Base-by-base conservation (phyloP, 2,113 vertebrate genomes). In the Rhinolophus ferrumequinum region DNA sequence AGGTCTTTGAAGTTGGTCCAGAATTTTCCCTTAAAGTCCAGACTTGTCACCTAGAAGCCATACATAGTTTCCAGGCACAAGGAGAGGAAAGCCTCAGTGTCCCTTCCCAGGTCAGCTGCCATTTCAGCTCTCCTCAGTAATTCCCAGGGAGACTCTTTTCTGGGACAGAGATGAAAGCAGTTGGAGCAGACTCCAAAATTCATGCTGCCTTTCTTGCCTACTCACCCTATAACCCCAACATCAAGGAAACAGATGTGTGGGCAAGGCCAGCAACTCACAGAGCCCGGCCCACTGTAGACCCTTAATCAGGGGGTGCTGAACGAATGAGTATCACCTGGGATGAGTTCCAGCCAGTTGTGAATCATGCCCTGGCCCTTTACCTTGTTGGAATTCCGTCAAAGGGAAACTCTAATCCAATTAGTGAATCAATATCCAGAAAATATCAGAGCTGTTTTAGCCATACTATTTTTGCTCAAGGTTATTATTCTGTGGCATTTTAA, bases 401-500 rank as follows among this genome's bases (percentile, higher is more conserved):
- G n/a, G 22, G 62, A 89, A 60, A 76, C 85, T 82, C 33, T 94
- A 93, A 97, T 96, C 72, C 93, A 98, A 88, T 96, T 93, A 94
- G 82, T 7, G 33, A 94, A 96, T 93, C 94, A 80, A 97, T 94
- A 95, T 83, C 50, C 89, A 96, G 83, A 95, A 96, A 95, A 93
- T 92, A 96, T 73, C 82, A 75, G 62, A 89, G 86, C 35, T 58
- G 22, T 82, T 94, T 96, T 62, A 96, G 64, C 52, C 56, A 92
- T 54, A 76, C 56, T n/a, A 85, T 93, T 90, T 80, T 86, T 83
- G 54, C 94, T 92, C 90, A 97, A 96, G 92, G 92, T 97, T 96
- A 95, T 94, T 97, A 97, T 94, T 73, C 87, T 85, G 56, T 93
- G 56, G 30, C 73, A 96, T 96, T 96, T 93, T 86, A 94, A 92